Conservation (phyloP, 2,888 invertebrate genomes). For the Colostygia pectinataria region DNA sequence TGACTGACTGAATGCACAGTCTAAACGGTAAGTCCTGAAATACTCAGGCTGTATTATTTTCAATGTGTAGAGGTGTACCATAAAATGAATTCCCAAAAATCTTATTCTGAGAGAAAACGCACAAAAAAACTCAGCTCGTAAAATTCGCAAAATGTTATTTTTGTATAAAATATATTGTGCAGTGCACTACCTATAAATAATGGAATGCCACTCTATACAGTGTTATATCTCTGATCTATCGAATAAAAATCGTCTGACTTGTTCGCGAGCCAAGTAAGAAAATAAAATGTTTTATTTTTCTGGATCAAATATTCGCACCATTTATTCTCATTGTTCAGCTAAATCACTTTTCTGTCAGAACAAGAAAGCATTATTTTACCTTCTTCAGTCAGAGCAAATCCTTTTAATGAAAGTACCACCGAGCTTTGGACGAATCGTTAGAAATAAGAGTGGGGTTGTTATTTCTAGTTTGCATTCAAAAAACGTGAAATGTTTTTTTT, state of each 20-base stretch:
- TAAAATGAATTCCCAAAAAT: too few relatives aligned
- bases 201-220: slow-evolving; percentile 9
- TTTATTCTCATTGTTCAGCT: slow-evolving; percentile 27
- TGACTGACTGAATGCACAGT: too few relatives aligned
- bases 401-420: slow-evolving; percentile 21
- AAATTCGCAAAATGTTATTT: too few relatives aligned
- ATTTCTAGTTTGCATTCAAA: slow-evolving; percentile 16
- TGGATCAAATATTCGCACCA: slow-evolving; percentile 25
- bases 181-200: slow-evolving; percentile 1
- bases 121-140: too few relatives aligned
- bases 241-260: slow-evolving; percentile 2
- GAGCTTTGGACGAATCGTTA: slow-evolving; percentile 17
- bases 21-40: too few relatives aligned
- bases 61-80: too few relatives aligned
- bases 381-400: slow-evolving; percentile 26
- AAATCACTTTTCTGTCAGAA: slow-evolving; percentile 28
- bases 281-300: slow-evolving; percentile 14
- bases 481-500: slow-evolving; percentile 6
- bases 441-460: slow-evolving; percentile 25
- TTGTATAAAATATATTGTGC: neutral
- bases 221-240: slow-evolving; percentile 1
- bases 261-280: neutral
- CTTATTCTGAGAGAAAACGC: too few relatives aligned
- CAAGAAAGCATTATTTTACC: slow-evolving; percentile 27
- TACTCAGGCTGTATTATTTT: too few relatives aligned